A percentile compares a stretch with the other conserved stretches of the same genome.
phyloP scores from a whole-genome alignment of 2,797 vertebrate species.

The Periophthalmus magnuspinnatus region DNA sequence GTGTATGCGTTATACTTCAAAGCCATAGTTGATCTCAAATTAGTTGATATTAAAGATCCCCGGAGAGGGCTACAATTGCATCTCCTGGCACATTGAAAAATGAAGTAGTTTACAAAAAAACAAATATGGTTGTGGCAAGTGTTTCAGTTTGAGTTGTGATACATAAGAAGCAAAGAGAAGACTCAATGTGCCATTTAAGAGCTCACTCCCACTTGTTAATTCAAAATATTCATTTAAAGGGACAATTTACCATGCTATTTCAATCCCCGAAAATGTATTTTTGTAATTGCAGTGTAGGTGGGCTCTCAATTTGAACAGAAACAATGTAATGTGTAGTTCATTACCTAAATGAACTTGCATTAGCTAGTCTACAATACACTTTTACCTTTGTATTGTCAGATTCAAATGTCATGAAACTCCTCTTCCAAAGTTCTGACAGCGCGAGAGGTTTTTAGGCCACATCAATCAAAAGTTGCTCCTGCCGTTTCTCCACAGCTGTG shows the following conservation, averaged over 20 bases:
- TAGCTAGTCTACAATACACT: neutral
- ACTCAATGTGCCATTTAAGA: no score
- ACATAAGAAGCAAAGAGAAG: neutral
- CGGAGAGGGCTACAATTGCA: neutral
- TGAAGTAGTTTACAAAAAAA: neutral
- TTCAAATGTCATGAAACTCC: neutral
- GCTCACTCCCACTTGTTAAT: no score
- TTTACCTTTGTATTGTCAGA: neutral
- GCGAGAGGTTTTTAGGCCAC: conserved; percentile 20
- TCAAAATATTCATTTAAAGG: neutral
- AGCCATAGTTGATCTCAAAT: neutral
- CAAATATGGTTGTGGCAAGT: neutral
- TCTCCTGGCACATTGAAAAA: neutral
- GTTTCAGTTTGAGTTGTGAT: neutral
- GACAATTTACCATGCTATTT: neutral
- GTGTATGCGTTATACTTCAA: neutral
- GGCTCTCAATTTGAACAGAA: no score
- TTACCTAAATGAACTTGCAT: neutral
- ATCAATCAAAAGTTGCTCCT: conserved; percentile 54
- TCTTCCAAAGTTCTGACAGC: conserved; percentile 8
- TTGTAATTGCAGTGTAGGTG: no score
- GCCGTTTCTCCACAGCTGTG: conserved; percentile 47
- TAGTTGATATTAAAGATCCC: neutral
- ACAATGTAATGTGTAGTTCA: neutral
- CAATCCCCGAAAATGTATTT: neutral